Evolutionary conservation across 2,113 vertebrate species (phyloP).

Genomic region (Clarias macrocephalus): DNA sequence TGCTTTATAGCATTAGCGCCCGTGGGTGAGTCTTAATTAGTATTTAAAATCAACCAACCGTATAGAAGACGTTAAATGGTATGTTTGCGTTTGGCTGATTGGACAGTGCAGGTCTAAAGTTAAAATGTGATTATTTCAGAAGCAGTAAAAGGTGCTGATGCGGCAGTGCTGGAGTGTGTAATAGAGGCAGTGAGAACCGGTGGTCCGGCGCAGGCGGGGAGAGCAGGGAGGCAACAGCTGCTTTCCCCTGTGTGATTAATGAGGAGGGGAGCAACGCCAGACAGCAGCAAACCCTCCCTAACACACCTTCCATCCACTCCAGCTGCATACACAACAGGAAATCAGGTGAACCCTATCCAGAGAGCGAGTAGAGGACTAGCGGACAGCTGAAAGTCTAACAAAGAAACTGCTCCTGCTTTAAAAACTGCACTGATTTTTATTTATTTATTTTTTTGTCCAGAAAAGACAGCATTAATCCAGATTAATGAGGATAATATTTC

Average conservation of each 20-base stretch:
- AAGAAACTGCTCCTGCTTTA: not conserved
- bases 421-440: not conserved
- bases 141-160: conserved; percentile 40
- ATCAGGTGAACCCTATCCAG: conserved; percentile 3
- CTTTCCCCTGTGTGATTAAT: conserved; percentile 61
- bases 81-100: conserved; percentile 15
- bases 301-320: conserved; percentile 23
- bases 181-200: conserved; percentile 20
- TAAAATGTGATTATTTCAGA: conserved; percentile 12
- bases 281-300: conserved; percentile 36
- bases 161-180: conserved; percentile 21
- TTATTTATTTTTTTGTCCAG: not conserved
- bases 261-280: conserved; percentile 50
- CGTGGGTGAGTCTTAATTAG: not conserved
- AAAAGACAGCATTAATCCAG: not conserved
- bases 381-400: not conserved
- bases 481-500: conserved; percentile 23
- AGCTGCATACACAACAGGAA: not conserved
- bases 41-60: not conserved
- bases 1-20: not conserved
- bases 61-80: not conserved
- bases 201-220: conserved; percentile 29
- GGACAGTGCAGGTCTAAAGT: not conserved
- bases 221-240: conserved; percentile 60
- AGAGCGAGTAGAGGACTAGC: not conserved